Conservation (phyloP, 2,113 vertebrate genomes). For the Corapipo altera region DNA sequence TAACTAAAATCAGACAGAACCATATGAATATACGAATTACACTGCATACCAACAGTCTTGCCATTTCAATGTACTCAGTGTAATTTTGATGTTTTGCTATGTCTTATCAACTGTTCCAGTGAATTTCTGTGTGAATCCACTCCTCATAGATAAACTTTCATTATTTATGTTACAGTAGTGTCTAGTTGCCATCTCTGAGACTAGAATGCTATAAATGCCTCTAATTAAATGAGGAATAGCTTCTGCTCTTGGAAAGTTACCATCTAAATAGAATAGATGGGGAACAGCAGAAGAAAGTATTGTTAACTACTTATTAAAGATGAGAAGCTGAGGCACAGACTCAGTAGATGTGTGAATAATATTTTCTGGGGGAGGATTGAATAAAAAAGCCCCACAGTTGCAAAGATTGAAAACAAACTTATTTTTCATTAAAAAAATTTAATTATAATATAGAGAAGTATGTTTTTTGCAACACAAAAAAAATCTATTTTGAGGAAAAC, state of each 20-base stretch:
- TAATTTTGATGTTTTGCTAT: neutral
- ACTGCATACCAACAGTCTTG: neutral
- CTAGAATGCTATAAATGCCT: neutral
- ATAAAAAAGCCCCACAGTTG: rapidly evolving
- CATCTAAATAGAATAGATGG: neutral
- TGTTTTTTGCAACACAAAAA: neutral
- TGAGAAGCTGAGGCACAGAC: neutral
- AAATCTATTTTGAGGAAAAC: neutral
- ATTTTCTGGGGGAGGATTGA: neutral
- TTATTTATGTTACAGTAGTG: neutral
- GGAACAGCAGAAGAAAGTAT: neutral
- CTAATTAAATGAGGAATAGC: neutral
- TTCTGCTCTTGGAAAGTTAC: neutral
- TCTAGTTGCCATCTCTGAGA: neutral
- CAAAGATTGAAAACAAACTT: neutral
- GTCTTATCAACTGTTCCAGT: neutral
- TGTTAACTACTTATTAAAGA: neutral
- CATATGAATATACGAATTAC: neutral
- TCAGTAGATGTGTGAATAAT: neutral
- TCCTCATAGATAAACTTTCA: neutral
- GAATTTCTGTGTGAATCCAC: neutral
- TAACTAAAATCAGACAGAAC: neutral
- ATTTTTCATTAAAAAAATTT: neutral
- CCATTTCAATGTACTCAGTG: neutral
- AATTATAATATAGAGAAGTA: neutral